Evolutionary conservation across 1,140 invertebrate species (phyloP).

Genomic region (Grapholita molesta): DNA sequence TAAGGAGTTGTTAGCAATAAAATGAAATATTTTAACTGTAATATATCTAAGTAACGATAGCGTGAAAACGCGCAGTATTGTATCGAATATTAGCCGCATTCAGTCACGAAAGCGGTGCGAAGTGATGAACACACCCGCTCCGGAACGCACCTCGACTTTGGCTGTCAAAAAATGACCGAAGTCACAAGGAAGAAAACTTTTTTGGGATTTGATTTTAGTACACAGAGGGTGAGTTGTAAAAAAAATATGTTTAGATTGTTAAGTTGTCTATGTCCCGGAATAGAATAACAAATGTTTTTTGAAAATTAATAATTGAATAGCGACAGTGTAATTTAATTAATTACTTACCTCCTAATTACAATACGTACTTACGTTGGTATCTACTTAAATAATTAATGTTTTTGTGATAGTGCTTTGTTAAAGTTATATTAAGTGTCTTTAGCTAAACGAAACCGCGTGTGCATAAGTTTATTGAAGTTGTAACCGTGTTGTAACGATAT

Average conservation of each 20-base stretch:
- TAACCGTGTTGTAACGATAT: neutral
- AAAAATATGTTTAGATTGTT: neutral
- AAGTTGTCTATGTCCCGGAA: neutral
- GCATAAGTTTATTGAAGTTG: no score
- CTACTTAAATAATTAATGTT: constrained; percentile 19
- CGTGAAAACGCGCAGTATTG: constrained; percentile 36
- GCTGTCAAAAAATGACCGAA: constrained; percentile 68
- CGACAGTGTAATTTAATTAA: constrained; percentile 19
- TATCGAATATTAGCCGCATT: constrained; percentile 38
- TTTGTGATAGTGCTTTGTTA: constrained; percentile 12
- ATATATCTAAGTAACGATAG: no score
- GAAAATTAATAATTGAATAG: neutral
- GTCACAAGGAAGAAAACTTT: constrained; percentile 75
- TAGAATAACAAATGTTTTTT: constrained; percentile 10
- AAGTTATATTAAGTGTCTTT: neutral
- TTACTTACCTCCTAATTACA: neutral
- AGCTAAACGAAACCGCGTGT: no score
- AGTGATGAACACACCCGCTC: constrained; percentile 32
- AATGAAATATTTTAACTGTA: constrained; percentile 27
- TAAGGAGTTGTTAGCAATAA: constrained; percentile 38
- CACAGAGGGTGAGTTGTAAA: constrained; percentile 84
- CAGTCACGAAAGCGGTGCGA: constrained; percentile 44
- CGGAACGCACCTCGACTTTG: constrained; percentile 50
- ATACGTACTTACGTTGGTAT: no score
- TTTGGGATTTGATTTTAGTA: constrained; percentile 89